phyloP scores from a whole-genome alignment of 2,113 vertebrate genomes.

The Indicator indicator region DNA sequence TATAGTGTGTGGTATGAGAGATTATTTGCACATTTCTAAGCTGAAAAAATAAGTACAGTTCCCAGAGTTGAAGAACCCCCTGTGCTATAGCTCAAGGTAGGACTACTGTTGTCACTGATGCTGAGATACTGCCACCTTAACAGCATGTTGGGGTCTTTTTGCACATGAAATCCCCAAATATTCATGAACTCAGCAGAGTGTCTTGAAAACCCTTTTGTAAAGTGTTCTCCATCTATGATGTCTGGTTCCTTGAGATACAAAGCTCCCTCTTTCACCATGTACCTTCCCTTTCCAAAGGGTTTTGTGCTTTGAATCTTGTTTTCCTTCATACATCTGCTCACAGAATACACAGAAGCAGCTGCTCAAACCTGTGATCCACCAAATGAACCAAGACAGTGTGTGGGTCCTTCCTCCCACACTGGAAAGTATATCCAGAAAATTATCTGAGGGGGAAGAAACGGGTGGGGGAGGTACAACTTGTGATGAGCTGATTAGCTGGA shows the following conservation, averaged over 20 bases:
- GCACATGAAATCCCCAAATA: not conserved
- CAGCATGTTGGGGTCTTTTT: not conserved
- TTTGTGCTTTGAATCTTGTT: not conserved
- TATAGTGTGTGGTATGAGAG: not conserved
- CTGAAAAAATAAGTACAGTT: not conserved
- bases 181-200: not conserved
- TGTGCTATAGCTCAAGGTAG: not conserved
- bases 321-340: not conserved
- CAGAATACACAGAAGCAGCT: not conserved
- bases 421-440: not conserved
- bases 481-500: not conserved
- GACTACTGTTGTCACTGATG: not conserved
- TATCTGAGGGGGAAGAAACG: not conserved
- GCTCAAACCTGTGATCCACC: not conserved
- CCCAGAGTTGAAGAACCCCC: not conserved
- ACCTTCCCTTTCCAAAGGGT: not conserved
- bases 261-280: not conserved
- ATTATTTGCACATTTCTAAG: not conserved
- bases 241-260: fast-evolving
- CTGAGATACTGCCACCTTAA: not conserved
- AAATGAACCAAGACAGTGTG: fast-evolving
- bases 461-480: not conserved
- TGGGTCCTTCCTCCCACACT: not conserved
- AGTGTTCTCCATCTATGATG: not conserved
- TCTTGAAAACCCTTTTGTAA: not conserved